A percentile compares a stretch with the other conserved stretches of the same genome.
Evolutionary conservation across 2,888 invertebrate genomes (phyloP).

Genomic region (Hymenopus coronatus): DNA sequence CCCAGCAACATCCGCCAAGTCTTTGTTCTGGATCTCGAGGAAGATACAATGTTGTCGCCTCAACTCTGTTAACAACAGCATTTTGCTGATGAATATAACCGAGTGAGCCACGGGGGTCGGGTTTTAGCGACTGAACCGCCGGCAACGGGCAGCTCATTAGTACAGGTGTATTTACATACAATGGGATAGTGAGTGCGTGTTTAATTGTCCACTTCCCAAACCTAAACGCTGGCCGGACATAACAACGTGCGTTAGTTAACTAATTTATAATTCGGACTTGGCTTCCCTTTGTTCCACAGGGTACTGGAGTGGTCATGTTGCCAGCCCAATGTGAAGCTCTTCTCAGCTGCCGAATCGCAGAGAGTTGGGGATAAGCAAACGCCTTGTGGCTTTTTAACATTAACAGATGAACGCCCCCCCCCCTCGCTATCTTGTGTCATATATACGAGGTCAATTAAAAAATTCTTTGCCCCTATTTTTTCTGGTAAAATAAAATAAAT

Average conservation of each 20-base stretch:
- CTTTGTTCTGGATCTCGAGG: background rate
- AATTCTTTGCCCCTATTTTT: too few relatives aligned
- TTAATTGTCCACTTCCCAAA: background rate
- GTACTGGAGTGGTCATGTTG: background rate
- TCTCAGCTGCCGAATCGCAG: too few relatives aligned
- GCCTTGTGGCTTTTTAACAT: too few relatives aligned
- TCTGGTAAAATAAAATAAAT: too few relatives aligned
- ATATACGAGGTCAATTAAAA: too few relatives aligned
- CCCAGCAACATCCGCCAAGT: background rate
- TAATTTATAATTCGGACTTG: background rate
- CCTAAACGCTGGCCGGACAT: background rate
- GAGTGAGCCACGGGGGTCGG: background rate
- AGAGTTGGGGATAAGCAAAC: too few relatives aligned
- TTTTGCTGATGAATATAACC: background rate
- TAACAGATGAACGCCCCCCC: too few relatives aligned
- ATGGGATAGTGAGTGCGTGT: background rate
- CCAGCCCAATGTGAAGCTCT: background rate
- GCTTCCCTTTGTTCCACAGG: background rate
- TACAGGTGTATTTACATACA: conserved; percentile 2
- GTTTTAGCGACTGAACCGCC: background rate
- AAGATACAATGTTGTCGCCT: background rate
- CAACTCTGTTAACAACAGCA: background rate
- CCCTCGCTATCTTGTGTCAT: too few relatives aligned
- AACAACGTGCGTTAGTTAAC: background rate
- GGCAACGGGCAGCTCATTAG: background rate